Base-by-base conservation (phyloP, 2,888 invertebrate species). In the Drymonia ruficornis region DNA sequence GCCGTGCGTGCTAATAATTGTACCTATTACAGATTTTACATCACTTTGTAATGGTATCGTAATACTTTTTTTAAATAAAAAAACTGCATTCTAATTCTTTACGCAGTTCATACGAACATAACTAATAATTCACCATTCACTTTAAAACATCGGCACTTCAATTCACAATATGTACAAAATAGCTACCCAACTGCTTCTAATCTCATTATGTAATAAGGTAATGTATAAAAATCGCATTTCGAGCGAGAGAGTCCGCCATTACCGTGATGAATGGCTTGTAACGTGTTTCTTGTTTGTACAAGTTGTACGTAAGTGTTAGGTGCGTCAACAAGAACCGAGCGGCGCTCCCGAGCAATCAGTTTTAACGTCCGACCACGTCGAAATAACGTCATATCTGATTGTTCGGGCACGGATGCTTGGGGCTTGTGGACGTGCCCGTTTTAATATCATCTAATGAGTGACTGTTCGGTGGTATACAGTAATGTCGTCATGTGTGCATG, bases 1-100 rank as follows among this genome's bases (percentile, higher is more conserved):
- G 54, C 43, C 36, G 56, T 71, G 80, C 80, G 73, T 77, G 80
- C 49, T 48, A 38, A 29, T 74, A 76, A 76, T 74, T 65, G 61
- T 56, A 13, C 36, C 15, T 46, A 57, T 59, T 59, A 53, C 55
- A 31, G 38, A 44, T 56, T 56, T 53, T 57, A 52, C 45, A 34
- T 56, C 55, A 36, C 55, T 66, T 50, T 48, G 57, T 50, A 52
- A 55, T 34, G 29, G 46, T 46, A n/a, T 46, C 7, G 46, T 16
- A 43, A 43, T 28, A 46, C 15, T 9, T 11, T 46, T 44, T 23
- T 4, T 4, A 23, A 23, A 23, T 23, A 38, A 38, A 38, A 38
- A n/a, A 1, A 5, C 13, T 38, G 4, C 38, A 38, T n/a, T 13
- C 6, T 38, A 38, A 38, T 38, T 15, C 3, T 38, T 4, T 4